These are phyloP conservation scores for Chrysotoxum bicinctum DNA, from an alignment of 2,888 invertebrate genomes.

Conservation along the genomic window DNA sequence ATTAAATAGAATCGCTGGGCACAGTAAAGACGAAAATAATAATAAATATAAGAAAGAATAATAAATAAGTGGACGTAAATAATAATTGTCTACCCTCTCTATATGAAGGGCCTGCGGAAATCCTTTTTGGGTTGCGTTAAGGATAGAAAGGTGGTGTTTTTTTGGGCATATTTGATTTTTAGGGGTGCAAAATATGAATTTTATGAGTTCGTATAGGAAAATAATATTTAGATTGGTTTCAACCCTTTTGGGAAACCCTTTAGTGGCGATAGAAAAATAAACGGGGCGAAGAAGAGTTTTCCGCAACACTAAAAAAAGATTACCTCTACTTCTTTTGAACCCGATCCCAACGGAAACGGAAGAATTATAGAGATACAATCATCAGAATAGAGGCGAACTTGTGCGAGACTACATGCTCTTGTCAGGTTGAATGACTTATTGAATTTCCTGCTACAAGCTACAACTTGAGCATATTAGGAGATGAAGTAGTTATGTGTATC, in stretches of 20 bases:
- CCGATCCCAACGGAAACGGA: constrained; percentile 28
- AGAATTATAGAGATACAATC: constrained; percentile 42
- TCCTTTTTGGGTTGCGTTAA: constrained; percentile 7
- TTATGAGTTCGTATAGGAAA: constrained; percentile 38
- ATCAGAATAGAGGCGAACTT: constrained; percentile 7
- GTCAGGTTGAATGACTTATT: constrained; percentile 39
- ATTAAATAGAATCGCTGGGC: constrained; percentile 3
- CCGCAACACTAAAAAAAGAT: background rate
- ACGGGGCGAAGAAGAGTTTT: constrained; percentile 6
- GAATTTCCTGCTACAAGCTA: constrained; percentile 35
- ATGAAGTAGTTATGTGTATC: constrained; percentile 33
- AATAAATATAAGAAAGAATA: constrained; percentile 30
- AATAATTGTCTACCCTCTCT: constrained; percentile 45
- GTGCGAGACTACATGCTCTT: constrained; percentile 17
- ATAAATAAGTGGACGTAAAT: constrained; percentile 42
- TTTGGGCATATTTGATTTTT: constrained; percentile 26
- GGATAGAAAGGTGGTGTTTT: background rate
- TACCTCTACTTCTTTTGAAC: constrained; percentile 1
- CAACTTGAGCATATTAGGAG: constrained; percentile 31
- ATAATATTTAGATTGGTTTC: constrained; percentile 44
- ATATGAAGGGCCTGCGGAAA: constrained; percentile 19
- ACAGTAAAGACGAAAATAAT: background rate
- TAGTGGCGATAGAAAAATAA: constrained; percentile 16
- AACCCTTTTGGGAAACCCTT: constrained; percentile 25
- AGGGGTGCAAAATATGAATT: constrained; percentile 30